Conservation (phyloP, 2,797 vertebrate species). For the Anniella stebbinsi region DNA sequence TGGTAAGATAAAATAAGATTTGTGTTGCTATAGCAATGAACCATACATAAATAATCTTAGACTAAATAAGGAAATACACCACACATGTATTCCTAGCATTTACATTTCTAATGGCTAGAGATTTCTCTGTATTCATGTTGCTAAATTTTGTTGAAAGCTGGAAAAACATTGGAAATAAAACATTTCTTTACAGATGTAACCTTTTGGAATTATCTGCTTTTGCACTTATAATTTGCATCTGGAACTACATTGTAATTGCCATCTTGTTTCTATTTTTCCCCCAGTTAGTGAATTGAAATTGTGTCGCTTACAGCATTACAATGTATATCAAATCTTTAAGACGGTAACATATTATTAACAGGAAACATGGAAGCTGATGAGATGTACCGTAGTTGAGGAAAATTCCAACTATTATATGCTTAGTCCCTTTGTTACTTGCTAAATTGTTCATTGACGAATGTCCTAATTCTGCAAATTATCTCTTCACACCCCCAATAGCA, state of each 20-base stretch:
- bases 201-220: conserved; percentile 29
- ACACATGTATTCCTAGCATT: conserved; percentile 40
- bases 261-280: neutral
- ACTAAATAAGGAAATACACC: conserved; percentile 35
- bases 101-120: conserved; percentile 37
- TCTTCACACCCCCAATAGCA: neutral
- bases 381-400: neutral
- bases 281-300: neutral
- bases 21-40: conserved; percentile 54
- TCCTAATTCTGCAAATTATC: neutral
- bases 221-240: conserved; percentile 30
- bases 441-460: neutral
- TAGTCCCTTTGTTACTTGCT: neutral
- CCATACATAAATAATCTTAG: conserved; percentile 54
- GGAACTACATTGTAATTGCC: neutral
- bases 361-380: neutral
- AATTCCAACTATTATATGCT: neutral
- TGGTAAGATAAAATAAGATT: neutral
- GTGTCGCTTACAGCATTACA: neutral
- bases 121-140: conserved; percentile 27
- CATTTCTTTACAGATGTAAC: conserved; percentile 33
- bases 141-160: conserved; percentile 50
- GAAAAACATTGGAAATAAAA: conserved; percentile 33
- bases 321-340: neutral
- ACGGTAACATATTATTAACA: neutral